Evolutionary conservation across 2,113 vertebrate species (phyloP).

Genomic region (Rhynchomys soricoides): DNA sequence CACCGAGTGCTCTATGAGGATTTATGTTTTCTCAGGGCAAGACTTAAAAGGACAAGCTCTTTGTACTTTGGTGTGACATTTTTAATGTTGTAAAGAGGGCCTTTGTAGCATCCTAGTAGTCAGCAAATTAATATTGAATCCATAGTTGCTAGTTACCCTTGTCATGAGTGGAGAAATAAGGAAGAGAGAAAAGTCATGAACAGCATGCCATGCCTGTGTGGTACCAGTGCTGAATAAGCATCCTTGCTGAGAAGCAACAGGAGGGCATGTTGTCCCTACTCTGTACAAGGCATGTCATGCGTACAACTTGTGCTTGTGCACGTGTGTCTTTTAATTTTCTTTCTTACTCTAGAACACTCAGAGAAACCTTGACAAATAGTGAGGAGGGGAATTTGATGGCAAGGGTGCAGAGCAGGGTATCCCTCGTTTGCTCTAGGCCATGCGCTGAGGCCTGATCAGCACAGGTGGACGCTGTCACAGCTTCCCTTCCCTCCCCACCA

Average conservation of each 20-base stretch:
- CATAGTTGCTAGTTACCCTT: slow-evolving; percentile 26
- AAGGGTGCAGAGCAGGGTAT: not conserved
- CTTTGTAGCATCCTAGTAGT: not conserved
- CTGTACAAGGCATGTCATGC: not conserved
- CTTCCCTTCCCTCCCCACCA: not conserved
- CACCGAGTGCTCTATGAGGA: not conserved
- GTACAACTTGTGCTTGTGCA: not conserved
- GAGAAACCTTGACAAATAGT: slow-evolving; percentile 25
- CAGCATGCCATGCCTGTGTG: not conserved
- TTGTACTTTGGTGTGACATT: not conserved
- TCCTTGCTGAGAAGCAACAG: not conserved
- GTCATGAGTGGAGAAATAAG: not conserved
- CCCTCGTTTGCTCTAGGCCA: not conserved
- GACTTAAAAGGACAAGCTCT: not conserved
- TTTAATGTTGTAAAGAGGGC: not conserved
- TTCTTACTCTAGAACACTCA: slow-evolving; percentile 35
- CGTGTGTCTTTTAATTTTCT: slow-evolving; percentile 41
- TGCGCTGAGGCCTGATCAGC: not conserved
- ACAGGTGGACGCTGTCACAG: not conserved
- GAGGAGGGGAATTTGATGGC: not conserved
- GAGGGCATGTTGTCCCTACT: not conserved
- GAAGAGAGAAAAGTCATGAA: not conserved
- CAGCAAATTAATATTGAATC: slow-evolving; percentile 13
- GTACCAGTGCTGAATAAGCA: not conserved
- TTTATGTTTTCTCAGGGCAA: slow-evolving; percentile 49